Conservation (phyloP, 1,140 invertebrate species). For the Scaptodrosophila lebanonensis region DNA sequence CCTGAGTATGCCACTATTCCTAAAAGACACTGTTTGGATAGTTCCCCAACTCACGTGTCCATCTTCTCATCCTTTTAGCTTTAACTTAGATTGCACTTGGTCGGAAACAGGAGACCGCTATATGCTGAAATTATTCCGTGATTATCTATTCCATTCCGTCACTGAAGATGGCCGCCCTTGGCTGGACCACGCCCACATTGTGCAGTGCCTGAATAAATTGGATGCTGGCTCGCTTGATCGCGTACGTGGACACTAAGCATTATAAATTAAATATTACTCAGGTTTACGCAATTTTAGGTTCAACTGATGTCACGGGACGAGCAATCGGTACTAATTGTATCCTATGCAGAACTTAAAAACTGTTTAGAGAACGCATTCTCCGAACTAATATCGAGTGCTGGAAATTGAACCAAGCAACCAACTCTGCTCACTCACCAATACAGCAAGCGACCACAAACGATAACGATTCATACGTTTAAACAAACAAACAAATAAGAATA, state of each 20-base stretch:
- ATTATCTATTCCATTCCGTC: constrained; percentile 97
- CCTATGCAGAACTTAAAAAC: constrained; percentile 95
- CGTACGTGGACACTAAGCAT: constrained; percentile 79
- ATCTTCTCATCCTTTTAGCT: constrained; percentile 77
- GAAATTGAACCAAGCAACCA: constrained; percentile 52
- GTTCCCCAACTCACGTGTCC: background rate
- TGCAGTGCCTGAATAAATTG: constrained; percentile 95
- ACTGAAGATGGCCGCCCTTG: constrained; percentile 94
- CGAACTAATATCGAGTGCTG: constrained; percentile 84
- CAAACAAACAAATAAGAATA: constrained; percentile 15
- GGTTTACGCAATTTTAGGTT: constrained; percentile 81
- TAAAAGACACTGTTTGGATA: background rate
- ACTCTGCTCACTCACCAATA: constrained; percentile 20
- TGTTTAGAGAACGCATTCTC: constrained; percentile 95
- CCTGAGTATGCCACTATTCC: constrained; percentile 86
- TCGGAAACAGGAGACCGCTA: constrained; percentile 98
- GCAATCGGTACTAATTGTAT: constrained; percentile 95
- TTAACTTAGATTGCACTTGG: constrained; percentile 95
- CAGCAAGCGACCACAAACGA: constrained; percentile 52
- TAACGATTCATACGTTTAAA: constrained; percentile 58
- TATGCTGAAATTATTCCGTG: constrained; percentile 98
- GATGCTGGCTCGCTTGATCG: constrained; percentile 92
- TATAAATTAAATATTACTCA: background rate
- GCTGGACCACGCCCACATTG: constrained; percentile 96
- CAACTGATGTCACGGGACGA: constrained; percentile 97